Evolutionary conservation across 2,113 vertebrate species (phyloP).

Genomic region (Rhynchopsitta pachyrhyncha): DNA sequence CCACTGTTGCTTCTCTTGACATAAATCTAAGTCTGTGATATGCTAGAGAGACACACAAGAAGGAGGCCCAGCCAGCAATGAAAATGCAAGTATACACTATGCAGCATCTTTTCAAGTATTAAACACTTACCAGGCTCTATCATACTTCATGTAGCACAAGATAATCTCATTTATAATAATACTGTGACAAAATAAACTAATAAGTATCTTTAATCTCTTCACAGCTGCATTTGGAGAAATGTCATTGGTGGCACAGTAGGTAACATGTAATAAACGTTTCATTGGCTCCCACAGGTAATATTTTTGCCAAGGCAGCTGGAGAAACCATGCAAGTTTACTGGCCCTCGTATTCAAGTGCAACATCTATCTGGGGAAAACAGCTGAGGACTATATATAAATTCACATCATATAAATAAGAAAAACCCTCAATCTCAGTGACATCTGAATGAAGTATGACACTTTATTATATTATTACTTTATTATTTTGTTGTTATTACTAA

Average conservation of each 20-base stretch:
- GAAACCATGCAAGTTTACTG: constrained; percentile 53
- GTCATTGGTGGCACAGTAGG: constrained; percentile 48
- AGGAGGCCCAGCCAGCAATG: neutral
- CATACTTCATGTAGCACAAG: neutral
- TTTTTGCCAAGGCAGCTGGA: constrained; percentile 72
- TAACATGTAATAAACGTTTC: constrained; percentile 43
- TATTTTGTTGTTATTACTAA: neutral
- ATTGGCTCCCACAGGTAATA: constrained; percentile 58
- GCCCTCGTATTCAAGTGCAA: constrained; percentile 44
- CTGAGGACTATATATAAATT: constrained; percentile 53
- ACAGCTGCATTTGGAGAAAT: constrained; percentile 24
- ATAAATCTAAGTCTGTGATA: neutral
- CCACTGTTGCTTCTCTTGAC: neutral
- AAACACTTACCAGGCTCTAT: neutral
- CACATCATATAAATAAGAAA: constrained; percentile 50
- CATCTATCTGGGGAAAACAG: constrained; percentile 60
- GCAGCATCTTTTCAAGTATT: neutral
- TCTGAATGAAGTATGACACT: neutral
- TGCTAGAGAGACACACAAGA: neutral
- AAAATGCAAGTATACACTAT: neutral
- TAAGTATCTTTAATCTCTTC: constrained; percentile 37
- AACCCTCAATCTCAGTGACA: constrained; percentile 30
- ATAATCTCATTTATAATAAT: constrained; percentile 15
- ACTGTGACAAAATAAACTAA: neutral
- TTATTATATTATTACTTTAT: neutral